Evolutionary conservation across 2,113 vertebrate species (phyloP).

Genomic region (Eulemur macaco): DNA sequence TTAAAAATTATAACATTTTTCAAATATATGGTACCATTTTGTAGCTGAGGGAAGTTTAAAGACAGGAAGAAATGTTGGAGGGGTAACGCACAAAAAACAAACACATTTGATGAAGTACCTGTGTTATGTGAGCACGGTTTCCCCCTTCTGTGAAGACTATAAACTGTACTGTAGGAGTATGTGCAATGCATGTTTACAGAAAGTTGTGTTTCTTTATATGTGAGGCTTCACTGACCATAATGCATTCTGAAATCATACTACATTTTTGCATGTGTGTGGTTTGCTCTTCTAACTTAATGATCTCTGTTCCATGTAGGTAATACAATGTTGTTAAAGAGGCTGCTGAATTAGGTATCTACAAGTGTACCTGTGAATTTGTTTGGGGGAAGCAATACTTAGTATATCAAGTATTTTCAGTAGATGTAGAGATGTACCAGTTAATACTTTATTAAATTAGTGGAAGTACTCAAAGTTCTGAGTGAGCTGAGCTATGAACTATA

Average conservation of each 20-base stretch:
- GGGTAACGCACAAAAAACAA: background rate
- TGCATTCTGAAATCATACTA: background rate
- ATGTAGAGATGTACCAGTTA: background rate
- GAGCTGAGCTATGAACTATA: background rate
- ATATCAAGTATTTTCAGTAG: conserved; percentile 6
- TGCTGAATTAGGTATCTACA: conserved; percentile 25
- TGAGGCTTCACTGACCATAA: background rate
- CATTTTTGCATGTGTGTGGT: background rate
- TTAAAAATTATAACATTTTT: background rate
- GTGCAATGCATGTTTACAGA: conserved; percentile 63
- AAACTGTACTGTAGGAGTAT: background rate
- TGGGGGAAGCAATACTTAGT: background rate
- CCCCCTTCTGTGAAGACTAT: background rate
- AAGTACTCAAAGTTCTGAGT: background rate
- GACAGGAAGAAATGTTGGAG: background rate
- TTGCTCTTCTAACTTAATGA: background rate
- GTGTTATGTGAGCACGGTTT: background rate
- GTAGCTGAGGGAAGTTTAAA: conserved; percentile 13
- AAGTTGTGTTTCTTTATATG: background rate
- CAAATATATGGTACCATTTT: background rate
- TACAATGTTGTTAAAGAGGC: background rate
- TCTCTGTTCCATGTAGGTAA: background rate
- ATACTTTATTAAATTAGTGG: background rate
- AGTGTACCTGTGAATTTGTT: conserved; percentile 3
- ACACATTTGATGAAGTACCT: background rate